Evolutionary conservation across 2,888 invertebrate species (phyloP).

Genomic region (Callosobruchus maculatus): DNA sequence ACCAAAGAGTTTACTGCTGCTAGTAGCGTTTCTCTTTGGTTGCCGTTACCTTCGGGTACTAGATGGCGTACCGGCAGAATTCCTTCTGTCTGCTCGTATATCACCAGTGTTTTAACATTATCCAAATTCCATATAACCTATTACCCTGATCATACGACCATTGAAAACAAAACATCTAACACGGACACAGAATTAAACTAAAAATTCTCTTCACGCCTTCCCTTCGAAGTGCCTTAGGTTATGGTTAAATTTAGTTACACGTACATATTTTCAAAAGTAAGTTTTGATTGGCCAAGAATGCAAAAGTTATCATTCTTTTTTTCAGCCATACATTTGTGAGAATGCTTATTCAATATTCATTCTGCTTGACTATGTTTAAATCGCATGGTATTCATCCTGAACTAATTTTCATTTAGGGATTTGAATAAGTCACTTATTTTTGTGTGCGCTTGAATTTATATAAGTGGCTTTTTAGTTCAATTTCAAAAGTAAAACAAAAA

Average conservation of each 20-base stretch:
- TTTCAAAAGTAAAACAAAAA: too few relatives aligned
- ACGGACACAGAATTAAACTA: neutral
- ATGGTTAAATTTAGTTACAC: neutral
- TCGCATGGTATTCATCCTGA: neutral
- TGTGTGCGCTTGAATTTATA: too few relatives aligned
- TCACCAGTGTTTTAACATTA: too few relatives aligned
- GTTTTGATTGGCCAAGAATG: neutral
- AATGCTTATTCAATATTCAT: neutral
- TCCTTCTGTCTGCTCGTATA: too few relatives aligned
- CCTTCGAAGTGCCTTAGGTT: neutral
- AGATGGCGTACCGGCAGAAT: too few relatives aligned
- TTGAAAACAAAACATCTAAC: neutral
- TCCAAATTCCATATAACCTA: neutral
- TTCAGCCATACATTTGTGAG: neutral
- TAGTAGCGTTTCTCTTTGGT: too few relatives aligned
- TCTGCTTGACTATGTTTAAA: neutral
- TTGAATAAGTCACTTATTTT: too few relatives aligned
- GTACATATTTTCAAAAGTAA: neutral
- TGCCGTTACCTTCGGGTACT: too few relatives aligned
- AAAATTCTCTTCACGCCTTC: neutral
- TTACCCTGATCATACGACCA: neutral
- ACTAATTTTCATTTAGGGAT: too few relatives aligned
- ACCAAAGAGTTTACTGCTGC: too few relatives aligned
- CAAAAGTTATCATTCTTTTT: neutral
- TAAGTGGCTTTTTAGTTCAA: too few relatives aligned